phyloP scores from a whole-genome alignment of 2,797 vertebrate genomes.

The Crocidura indochinensis region DNA sequence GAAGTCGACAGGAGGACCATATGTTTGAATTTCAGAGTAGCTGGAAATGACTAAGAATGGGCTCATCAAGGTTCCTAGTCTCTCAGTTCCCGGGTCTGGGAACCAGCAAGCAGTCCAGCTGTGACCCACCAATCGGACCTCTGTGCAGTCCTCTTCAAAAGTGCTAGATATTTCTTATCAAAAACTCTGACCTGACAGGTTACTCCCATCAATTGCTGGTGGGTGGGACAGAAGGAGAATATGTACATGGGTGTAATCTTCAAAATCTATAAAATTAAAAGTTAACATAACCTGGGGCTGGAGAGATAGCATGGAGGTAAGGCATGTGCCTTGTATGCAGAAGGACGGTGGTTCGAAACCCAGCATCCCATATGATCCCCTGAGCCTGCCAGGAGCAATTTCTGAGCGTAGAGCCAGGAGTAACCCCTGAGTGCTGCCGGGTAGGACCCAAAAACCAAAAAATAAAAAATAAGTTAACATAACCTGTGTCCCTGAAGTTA shows the following conservation, averaged over 20 bases:
- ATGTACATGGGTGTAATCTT: not conserved
- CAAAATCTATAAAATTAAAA: constrained; percentile 62
- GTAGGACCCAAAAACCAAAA: constrained; percentile 34
- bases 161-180: not conserved
- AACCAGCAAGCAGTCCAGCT: not conserved
- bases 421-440: not conserved
- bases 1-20: constrained; percentile 68
- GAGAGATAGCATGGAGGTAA: no score
- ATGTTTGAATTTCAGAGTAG: constrained; percentile 62
- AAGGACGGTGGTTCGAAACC: no score
- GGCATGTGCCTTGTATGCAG: no score
- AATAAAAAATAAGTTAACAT: not conserved
- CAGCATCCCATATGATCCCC: no score
- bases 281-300: not conserved
- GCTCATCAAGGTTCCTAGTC: constrained; percentile 27
- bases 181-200: not conserved
- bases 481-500: not conserved
- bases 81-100: constrained; percentile 25
- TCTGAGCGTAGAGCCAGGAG: no score
- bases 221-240: no score
- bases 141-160: not conserved
- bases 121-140: not conserved
- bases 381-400: no score
- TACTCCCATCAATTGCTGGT: not conserved
- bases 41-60: constrained; percentile 59